phyloP scores from a whole-genome alignment of 2,113 vertebrate genomes.

The Myanophis thanlyinensis region DNA sequence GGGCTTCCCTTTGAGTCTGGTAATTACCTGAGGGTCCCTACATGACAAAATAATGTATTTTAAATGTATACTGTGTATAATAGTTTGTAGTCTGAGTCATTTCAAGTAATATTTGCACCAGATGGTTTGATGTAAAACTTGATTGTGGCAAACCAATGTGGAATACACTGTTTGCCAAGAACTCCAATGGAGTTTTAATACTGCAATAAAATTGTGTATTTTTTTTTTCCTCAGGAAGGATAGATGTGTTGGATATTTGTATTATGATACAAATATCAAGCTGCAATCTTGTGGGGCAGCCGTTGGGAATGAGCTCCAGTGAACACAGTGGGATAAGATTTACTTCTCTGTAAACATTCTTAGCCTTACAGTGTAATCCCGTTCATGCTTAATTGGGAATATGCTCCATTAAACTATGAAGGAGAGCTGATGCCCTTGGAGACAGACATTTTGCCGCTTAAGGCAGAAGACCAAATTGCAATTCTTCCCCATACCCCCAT shows the following conservation, averaged over 20 bases:
- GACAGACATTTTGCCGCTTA: neutral
- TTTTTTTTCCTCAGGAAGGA: neutral
- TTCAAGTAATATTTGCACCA: neutral
- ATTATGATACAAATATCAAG: neutral
- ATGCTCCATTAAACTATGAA: neutral
- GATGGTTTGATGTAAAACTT: neutral
- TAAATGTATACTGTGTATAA: neutral
- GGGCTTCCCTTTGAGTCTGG: neutral
- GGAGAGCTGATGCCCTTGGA: neutral
- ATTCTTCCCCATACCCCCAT: neutral
- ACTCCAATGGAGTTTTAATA: neutral
- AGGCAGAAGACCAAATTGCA: neutral
- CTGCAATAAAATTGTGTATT: neutral
- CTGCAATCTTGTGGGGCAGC: neutral
- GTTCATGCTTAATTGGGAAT: neutral
- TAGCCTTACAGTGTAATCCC: neutral
- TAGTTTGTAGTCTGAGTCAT: neutral
- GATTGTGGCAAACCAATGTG: neutral
- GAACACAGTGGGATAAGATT: neutral
- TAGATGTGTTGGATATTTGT: neutral
- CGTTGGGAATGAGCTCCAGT: neutral
- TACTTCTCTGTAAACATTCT: neutral
- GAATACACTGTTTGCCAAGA: neutral
- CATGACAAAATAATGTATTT: neutral
- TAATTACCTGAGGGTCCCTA: neutral